Evolutionary conservation across 2,113 vertebrate genomes (phyloP).

Genomic region (Ictalurus furcatus): DNA sequence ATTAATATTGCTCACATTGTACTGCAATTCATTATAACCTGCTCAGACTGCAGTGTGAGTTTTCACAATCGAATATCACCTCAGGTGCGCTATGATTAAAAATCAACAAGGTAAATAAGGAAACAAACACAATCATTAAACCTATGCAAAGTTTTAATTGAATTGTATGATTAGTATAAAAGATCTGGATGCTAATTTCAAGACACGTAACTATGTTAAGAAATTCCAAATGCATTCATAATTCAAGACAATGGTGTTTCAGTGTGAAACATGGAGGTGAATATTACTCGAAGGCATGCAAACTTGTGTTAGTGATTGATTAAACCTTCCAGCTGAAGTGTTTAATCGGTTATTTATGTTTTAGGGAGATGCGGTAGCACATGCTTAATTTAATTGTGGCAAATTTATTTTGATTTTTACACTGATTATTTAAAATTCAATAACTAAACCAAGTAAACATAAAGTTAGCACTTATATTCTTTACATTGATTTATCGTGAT

Average conservation of each 20-base stretch:
- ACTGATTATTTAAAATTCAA: neutral
- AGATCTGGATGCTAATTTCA: slow-evolving; percentile 5
- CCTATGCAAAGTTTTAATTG: neutral
- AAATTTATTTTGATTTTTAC: neutral
- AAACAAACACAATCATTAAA: slow-evolving; percentile 15
- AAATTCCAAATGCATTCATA: neutral
- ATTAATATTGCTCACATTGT: slow-evolving; percentile 1
- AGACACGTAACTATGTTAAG: neutral
- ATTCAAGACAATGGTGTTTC: neutral
- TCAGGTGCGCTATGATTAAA: neutral
- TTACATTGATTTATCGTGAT: neutral
- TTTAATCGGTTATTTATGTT: slow-evolving; percentile 4
- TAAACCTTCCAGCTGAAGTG: neutral
- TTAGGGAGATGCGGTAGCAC: neutral
- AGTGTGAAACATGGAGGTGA: neutral
- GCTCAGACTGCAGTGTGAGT: neutral
- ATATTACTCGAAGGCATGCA: neutral
- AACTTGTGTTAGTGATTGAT: neutral
- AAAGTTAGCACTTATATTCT: neutral
- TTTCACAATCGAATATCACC: neutral
- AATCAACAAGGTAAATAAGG: slow-evolving; percentile 4
- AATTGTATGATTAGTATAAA: slow-evolving; percentile 30
- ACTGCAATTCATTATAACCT: slow-evolving; percentile 1
- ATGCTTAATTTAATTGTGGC: neutral
- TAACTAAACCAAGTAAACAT: neutral